These are phyloP conservation scores for Acropternis orthonyx DNA, from an alignment of 2,797 vertebrate species.

Conservation along the genomic window DNA sequence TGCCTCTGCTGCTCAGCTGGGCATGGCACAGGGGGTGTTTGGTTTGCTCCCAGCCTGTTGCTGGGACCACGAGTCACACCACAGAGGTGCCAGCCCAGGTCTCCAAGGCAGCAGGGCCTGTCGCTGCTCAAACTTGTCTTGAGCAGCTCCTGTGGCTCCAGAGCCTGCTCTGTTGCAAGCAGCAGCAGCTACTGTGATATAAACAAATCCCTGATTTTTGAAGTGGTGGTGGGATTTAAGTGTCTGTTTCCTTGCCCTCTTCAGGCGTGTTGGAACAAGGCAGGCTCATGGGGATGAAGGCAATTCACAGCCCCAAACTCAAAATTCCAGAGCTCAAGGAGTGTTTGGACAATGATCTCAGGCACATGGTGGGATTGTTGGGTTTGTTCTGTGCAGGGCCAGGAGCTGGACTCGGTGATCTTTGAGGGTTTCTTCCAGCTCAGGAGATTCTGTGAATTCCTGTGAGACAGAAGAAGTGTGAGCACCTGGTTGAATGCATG, in stretches of 20 bases:
- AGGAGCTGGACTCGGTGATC: neutral
- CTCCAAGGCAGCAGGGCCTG: neutral
- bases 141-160: neutral
- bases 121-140: neutral
- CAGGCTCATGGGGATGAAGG: fast-evolving
- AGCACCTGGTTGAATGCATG: neutral
- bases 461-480: neutral
- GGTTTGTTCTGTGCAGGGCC: neutral
- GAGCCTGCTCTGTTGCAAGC: neutral
- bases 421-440: neutral
- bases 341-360: neutral
- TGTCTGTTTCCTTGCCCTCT: neutral
- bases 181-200: neutral
- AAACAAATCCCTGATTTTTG: neutral
- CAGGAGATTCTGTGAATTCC: neutral
- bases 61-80: neutral
- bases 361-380: neutral
- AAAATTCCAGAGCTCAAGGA: neutral
- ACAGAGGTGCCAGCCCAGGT: neutral
- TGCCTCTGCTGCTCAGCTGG: neutral
- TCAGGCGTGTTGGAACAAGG: fast-evolving
- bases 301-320: neutral
- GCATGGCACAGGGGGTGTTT: fast-evolving
- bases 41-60: neutral
- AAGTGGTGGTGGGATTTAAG: neutral